Evolutionary conservation across 2,888 invertebrate species (phyloP), one percentile per base, ranked within the genome.

Genomic region (Unio delphinus): DNA sequence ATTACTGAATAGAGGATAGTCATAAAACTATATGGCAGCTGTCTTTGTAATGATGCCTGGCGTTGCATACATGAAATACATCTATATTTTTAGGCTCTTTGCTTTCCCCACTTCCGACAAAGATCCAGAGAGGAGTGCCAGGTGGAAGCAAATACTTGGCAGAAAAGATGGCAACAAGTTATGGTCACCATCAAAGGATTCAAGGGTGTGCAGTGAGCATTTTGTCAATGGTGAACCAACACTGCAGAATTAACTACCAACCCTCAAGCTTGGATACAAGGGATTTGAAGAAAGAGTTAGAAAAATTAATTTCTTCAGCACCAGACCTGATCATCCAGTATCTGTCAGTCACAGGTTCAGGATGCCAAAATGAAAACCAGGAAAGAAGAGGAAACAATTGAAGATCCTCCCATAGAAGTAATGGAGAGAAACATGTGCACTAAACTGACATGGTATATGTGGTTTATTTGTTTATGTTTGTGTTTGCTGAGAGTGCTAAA

Each of bases 181-280:
- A 15, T 74, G 72, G 73, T 72, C 69, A 17, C 78, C 78, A 23
- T 56, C 68, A 11, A 74, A 72, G 55, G 75, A 74, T 62, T 57
- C 61, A 26, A 54, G 77, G 3, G 68, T 77, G 20, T 77, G 77
- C 28, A 63, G 57, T 23, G 58, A 34, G 20, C 75, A 77, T 55
- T 77, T 76, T 64, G 57, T 68, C n/a, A 75, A 71, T 55, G 68
- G 70, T 20, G 65, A 75, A 55, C 75, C 77, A 5, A 75, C 71
- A 17, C 55, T 64, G 0, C 57, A 61, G 34, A 71, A 70, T 45
- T 74, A 73, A 45, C 56, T 72, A 18, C 74, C 74, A 61, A 65
- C 65, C n/a, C 8, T 67, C 8, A 57, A 73, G 4, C 17, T 73
- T 56, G 74, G 70, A 7, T 74, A 74, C 63, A 67, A 70, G 18